Conservation (phyloP, 37 sponge, comb jelly and placozoan species). For the Beroe ovata region DNA sequence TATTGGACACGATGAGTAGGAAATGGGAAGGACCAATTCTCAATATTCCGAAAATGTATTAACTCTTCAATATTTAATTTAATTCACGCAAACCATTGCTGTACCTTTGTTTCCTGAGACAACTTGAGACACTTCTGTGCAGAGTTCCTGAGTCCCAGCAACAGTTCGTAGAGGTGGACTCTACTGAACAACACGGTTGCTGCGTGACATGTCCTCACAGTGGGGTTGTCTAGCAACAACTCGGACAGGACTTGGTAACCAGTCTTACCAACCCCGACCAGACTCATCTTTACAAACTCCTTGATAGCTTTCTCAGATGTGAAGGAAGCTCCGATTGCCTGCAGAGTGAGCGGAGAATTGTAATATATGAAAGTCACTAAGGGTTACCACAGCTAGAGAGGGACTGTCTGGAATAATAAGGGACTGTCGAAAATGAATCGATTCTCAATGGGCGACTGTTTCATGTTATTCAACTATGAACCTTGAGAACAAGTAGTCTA, state of each 20-base stretch:
- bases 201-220: not conserved
- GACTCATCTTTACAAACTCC: conserved; percentile 65
- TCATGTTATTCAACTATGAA: not conserved
- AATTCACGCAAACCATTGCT: no score
- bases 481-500: conserved; percentile 33
- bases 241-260: conserved; percentile 53
- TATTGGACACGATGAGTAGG: not conserved
- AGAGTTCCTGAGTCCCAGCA: not conserved
- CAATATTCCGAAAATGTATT: not conserved
- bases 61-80: not conserved
- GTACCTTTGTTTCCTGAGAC: conserved; percentile 39
- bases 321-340: conserved; percentile 46
- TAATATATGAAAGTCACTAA: no score
- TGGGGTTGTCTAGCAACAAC: not conserved
- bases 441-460: no score
- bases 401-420: no score
- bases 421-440: no score
- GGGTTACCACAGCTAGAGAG: no score
- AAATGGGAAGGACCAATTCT: not conserved
- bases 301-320: conserved; percentile 54
- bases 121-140: conserved; percentile 42
- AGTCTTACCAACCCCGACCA: conserved; percentile 58
- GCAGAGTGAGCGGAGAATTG: not conserved
- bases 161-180: conserved; percentile 42
- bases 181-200: conserved; percentile 30